Evolutionary conservation across 2,113 vertebrate genomes (phyloP), one percentile per base, ranked within the genome.

Genomic region (Melospiza georgiana): DNA sequence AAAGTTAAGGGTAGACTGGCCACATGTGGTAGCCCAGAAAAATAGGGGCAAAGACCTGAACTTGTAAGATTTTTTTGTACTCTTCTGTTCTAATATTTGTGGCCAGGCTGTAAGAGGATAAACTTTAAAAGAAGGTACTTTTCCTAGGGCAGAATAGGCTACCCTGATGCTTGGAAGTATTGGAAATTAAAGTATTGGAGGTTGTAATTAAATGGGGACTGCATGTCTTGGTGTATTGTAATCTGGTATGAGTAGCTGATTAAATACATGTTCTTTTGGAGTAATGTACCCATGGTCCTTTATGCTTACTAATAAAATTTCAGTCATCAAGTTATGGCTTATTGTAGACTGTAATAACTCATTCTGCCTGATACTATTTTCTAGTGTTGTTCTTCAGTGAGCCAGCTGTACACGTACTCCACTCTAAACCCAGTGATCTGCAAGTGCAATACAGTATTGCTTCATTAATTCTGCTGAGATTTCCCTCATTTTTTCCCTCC

Each of bases 381-480:
- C 62, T 49, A 7, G 43, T 57, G 71, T 28, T 87, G 61, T 80
- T 96, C 52, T 43, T 80, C 49, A n/a, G 77, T 13, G 27, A 89
- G 89, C 43, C 66, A 67, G 58, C 43, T 28, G 46, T 86, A 35
- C 48, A 20, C 14, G 31, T 79, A 78, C 14, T 39, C 39, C 59
- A 18, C 67, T 84, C 33, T 76, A 67, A 93, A 93, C 17, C 63
- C 48, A n/a, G 25, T 13, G 33, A 84, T 94, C 66, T 89, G 89
- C 89, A 89, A 81, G 59, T 39, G 72, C 81, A 87, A 3, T 85
- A 31, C 51, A 51, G 65, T 66, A 83, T 91, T 81, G 80, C 89
- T 93, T 95, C 91, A 94, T 97, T 95, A 96, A 94, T 94, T 94
- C 93, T 96, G 89, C 66, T 0, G 25, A 97, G 86, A 92, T 93